A percentile compares a stretch with the other conserved stretches of the same genome.
Conservation (phyloP, 2,797 vertebrate species). For the Halcyon smyrnensis region DNA sequence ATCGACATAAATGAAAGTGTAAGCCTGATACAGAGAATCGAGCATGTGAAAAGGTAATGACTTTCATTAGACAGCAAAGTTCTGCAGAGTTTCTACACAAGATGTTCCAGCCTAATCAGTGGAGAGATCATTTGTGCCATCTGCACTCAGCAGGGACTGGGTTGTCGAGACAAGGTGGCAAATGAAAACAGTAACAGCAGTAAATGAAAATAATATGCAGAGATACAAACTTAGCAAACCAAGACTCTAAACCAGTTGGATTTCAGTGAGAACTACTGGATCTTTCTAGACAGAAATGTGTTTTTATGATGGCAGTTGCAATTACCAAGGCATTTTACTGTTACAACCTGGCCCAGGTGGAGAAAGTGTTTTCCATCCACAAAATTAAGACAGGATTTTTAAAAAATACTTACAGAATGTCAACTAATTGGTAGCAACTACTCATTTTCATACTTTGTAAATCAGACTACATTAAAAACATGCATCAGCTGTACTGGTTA, state of each 20-base stretch:
- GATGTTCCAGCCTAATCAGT: conserved; percentile 14
- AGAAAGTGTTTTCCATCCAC: not conserved
- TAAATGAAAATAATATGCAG: conserved; percentile 57
- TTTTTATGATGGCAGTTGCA: not conserved
- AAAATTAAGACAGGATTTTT: not conserved
- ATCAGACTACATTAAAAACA: not conserved
- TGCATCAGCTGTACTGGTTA: not conserved
- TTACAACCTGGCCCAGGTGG: not conserved
- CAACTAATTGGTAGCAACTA: not conserved
- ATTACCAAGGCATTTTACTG: conserved; percentile 27
- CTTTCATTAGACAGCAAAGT: not conserved
- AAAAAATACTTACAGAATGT: not conserved
- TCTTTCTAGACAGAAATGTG: conserved; percentile 3
- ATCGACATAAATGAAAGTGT: not conserved
- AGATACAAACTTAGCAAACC: conserved; percentile 13
- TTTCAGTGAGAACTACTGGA: conserved; percentile 34
- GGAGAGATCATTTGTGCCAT: conserved; percentile 44
- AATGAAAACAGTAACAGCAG: conserved; percentile 40
- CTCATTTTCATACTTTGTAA: not conserved
- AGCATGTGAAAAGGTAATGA: not conserved
- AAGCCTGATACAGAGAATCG: not conserved
- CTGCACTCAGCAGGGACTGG: conserved; percentile 38
- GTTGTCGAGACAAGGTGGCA: not conserved
- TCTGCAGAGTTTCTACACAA: not conserved
- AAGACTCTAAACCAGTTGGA: conserved; percentile 29